Percentiles rank a stretch among this genome's conserved stretches.
Evolutionary conservation across 2,888 invertebrate species (phyloP).

Genomic region (Pyrocoelia pectoralis): DNA sequence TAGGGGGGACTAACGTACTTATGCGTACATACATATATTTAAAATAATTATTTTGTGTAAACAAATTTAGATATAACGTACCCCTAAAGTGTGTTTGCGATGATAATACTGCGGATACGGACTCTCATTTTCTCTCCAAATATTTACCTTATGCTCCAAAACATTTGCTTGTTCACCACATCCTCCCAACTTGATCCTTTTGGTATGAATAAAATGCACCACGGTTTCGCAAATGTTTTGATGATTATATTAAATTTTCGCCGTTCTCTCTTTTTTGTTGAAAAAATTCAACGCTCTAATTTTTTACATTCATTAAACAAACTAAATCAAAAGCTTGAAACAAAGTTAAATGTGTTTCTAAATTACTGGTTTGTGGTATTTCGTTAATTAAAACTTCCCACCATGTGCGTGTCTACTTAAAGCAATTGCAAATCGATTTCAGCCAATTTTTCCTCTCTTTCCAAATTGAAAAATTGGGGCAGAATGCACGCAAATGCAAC

Average conservation of each 20-base stretch:
- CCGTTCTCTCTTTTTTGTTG: not conserved
- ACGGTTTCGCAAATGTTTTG: too few relatives aligned
- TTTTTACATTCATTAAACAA: not conserved
- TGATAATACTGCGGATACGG: slow-evolving; percentile 31
- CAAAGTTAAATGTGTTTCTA: not conserved
- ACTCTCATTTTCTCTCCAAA: slow-evolving; percentile 31
- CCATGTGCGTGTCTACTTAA: slow-evolving; percentile 18
- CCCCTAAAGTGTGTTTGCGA: slow-evolving; percentile 23
- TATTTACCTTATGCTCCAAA: slow-evolving; percentile 20
- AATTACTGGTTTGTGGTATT: slow-evolving; percentile 23
- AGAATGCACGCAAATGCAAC: slow-evolving; percentile 20
- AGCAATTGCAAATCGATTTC: slow-evolving; percentile 16
- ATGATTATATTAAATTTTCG: too few relatives aligned
- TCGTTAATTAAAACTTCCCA: slow-evolving; percentile 30
- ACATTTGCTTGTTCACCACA: not conserved
- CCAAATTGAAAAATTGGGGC: not conserved
- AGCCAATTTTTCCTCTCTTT: not conserved
- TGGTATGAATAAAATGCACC: too few relatives aligned
- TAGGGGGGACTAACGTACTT: slow-evolving; percentile 1
- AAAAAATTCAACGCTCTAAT: not conserved
- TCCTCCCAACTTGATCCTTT: too few relatives aligned
- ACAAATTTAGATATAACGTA: slow-evolving; percentile 27
- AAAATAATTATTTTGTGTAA: slow-evolving; percentile 22
- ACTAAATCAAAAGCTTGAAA: not conserved
- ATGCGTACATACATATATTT: not conserved